Evolutionary conservation across 2,888 invertebrate species (phyloP).

Genomic region (Sialis fuliginosa): DNA sequence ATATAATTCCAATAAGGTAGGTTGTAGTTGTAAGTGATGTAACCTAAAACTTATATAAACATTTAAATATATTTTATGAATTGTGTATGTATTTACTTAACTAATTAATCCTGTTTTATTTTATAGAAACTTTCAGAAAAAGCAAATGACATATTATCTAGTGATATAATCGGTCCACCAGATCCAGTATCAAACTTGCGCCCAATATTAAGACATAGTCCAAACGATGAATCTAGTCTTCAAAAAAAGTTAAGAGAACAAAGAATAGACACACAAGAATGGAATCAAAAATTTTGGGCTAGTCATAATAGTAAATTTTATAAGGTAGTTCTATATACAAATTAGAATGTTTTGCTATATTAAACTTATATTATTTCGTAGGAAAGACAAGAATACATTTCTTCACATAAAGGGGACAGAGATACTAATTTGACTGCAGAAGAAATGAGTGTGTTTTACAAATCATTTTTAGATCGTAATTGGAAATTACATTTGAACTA

Average conservation of each 20-base stretch:
- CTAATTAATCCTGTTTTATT: no score
- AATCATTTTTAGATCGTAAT: constrained; percentile 66
- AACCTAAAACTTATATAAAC: no score
- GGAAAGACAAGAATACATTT: constrained; percentile 39
- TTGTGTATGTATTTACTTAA: no score
- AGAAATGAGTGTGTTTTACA: constrained; percentile 80
- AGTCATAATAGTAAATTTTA: constrained; percentile 62
- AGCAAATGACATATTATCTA: constrained; percentile 18
- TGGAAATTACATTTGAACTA: constrained; percentile 57
- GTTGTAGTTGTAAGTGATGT: no score
- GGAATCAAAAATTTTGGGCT: constrained; percentile 77
- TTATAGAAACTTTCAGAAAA: constrained; percentile 16
- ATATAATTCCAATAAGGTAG: no score
- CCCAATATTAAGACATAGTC: constrained; percentile 45
- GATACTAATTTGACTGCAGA: constrained; percentile 48
- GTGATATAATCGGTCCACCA: constrained; percentile 62
- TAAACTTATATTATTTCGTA: constrained; percentile 19
- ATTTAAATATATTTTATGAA: no score
- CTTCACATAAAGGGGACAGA: constrained; percentile 25
- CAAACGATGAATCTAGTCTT: constrained; percentile 43
- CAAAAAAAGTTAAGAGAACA: constrained; percentile 45
- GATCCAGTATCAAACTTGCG: constrained; percentile 65
- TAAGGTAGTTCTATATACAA: constrained; percentile 30
- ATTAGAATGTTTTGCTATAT: constrained; percentile 11
- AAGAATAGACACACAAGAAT: constrained; percentile 52